Conservation (phyloP, 2,113 vertebrate species). For the Platichthys stellatus region DNA sequence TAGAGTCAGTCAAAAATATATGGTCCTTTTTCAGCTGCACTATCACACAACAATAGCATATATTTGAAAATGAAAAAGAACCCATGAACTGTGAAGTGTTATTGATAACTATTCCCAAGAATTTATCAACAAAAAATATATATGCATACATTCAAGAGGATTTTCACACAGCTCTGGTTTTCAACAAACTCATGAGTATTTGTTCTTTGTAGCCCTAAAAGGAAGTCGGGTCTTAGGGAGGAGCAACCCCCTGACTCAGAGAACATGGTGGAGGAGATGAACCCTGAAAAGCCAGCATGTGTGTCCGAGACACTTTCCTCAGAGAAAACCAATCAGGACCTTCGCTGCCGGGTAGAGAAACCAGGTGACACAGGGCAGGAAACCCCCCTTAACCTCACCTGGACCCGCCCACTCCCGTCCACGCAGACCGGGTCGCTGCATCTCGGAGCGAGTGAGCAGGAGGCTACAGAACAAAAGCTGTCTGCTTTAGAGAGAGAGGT, state of each 20-base stretch:
- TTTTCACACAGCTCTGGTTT: too few species aligned
- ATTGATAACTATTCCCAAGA: too few species aligned
- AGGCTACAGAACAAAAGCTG: constrained; percentile 60
- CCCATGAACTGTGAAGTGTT: background rate
- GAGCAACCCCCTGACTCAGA: background rate
- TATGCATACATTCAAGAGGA: too few species aligned
- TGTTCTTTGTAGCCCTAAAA: constrained; percentile 59
- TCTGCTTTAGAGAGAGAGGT: constrained; percentile 71
- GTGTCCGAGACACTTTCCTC: background rate
- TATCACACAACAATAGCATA: background rate
- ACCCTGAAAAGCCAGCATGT: constrained; percentile 17
- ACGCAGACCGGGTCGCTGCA: constrained; percentile 64
- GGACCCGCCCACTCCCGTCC: constrained; percentile 27
- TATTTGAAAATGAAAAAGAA: background rate
- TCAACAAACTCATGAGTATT: background rate
- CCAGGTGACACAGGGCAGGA: constrained; percentile 5
- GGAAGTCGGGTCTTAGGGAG: constrained; percentile 40
- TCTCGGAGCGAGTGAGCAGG: constrained; percentile 42
- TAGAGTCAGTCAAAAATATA: background rate
- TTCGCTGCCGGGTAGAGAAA: constrained; percentile 26
- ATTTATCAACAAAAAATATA: too few species aligned
- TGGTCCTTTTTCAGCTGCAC: background rate
- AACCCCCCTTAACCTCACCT: constrained; percentile 11
- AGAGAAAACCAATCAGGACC: constrained; percentile 19
- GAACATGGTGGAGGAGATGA: constrained; percentile 4